Evolutionary conservation across 1,140 invertebrate genomes (phyloP).

Genomic region (Ceratosolen solmsi): DNA sequence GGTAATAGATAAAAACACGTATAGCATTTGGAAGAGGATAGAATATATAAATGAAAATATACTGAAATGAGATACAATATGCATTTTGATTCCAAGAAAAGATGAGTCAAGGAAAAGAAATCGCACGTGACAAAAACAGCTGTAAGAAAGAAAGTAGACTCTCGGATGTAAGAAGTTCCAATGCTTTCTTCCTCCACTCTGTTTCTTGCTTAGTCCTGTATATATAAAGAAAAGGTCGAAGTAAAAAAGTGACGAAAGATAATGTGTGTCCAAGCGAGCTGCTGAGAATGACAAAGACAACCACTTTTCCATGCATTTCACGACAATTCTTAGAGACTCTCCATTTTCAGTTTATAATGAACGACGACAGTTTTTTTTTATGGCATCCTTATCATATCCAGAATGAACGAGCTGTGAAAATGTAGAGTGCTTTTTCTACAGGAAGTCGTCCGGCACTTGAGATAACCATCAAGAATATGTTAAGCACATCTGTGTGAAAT

Average conservation of each 20-base stretch:
- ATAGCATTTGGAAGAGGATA: too few relatives aligned
- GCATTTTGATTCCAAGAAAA: neutral
- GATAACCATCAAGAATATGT: neutral
- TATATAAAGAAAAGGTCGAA: neutral
- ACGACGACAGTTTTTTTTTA: neutral
- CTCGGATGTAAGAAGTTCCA: neutral
- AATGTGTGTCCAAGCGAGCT: neutral
- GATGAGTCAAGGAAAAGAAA: neutral
- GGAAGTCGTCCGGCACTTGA: neutral
- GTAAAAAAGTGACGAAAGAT: neutral
- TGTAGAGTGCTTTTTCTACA: neutral
- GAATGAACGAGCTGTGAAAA: neutral
- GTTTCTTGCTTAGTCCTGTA: neutral
- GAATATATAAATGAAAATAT: too few relatives aligned
- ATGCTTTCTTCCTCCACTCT: neutral
- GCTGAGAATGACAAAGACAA: neutral
- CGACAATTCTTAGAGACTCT: neutral
- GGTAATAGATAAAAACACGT: too few relatives aligned
- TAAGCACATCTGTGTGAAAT: neutral
- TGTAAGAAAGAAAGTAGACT: neutral
- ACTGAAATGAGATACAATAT: neutral
- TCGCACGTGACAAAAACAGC: neutral
- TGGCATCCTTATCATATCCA: neutral
- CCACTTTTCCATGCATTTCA: neutral
- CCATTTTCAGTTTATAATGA: slow-evolving; percentile 3